Evolutionary conservation across 2,888 invertebrate genomes (phyloP).

Genomic region (Lycocerus yunnanus): DNA sequence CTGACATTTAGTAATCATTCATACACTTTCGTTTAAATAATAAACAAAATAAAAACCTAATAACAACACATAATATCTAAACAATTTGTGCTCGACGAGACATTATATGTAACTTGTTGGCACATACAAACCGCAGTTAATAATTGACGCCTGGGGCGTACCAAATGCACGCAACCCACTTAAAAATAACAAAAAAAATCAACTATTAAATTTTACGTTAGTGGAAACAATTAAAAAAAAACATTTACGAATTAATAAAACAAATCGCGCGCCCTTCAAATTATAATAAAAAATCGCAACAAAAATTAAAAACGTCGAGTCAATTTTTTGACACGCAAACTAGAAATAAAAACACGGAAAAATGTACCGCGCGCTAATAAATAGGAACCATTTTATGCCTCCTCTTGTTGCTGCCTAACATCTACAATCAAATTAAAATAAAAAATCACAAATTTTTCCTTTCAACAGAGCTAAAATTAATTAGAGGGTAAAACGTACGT

Average conservation of each 20-base stretch:
- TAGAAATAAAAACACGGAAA: background rate
- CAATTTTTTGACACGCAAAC: background rate
- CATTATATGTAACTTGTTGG: constrained; percentile 29
- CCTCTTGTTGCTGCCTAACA: constrained; percentile 42
- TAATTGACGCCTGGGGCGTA: constrained; percentile 43
- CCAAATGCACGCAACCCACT: constrained; percentile 6
- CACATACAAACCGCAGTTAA: constrained; percentile 41
- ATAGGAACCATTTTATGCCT: constrained; percentile 48
- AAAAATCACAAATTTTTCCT: constrained; percentile 37
- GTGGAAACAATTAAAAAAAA: constrained; percentile 10
- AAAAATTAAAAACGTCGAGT: background rate
- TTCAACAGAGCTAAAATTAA: constrained; percentile 36
- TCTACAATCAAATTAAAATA: constrained; percentile 38
- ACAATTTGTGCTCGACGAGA: constrained; percentile 39
- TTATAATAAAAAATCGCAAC: constrained; percentile 29
- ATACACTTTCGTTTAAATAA: constrained; percentile 18
- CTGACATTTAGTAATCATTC: constrained; percentile 8
- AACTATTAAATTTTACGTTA: background rate
- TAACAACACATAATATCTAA: constrained; percentile 35
- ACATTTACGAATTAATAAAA: constrained; percentile 25
- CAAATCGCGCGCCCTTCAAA: constrained; percentile 14
- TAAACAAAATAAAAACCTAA: constrained; percentile 25
- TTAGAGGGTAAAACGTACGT: constrained; percentile 19
- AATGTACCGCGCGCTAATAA: background rate
- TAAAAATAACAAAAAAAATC: constrained; percentile 38